These are phyloP conservation scores for Oncopodura yosiiana DNA, from an alignment of 1,140 invertebrate genomes.

Conservation along the genomic window DNA sequence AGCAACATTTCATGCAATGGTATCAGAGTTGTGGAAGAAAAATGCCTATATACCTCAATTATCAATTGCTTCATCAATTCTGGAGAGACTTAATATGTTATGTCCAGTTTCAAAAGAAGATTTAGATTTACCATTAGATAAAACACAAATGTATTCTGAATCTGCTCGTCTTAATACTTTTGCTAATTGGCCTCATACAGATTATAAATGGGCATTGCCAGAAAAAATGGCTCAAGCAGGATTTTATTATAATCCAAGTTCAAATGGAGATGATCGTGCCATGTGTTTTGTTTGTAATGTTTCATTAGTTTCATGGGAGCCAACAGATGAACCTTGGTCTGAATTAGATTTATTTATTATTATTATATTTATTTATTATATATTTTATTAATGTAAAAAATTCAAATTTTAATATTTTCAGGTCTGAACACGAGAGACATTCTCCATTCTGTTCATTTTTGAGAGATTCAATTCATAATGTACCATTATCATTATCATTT, in stretches of 20 bases:
- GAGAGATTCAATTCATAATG: slow-evolving; percentile 88
- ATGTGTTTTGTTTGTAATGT: slow-evolving; percentile 92
- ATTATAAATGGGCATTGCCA: slow-evolving; percentile 90
- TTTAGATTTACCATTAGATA: slow-evolving; percentile 43
- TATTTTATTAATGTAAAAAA: slow-evolving; percentile 1
- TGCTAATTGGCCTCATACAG: slow-evolving; percentile 89
- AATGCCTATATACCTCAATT: slow-evolving; percentile 72
- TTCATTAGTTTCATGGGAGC: slow-evolving; percentile 89
- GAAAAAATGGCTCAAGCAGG: slow-evolving; percentile 92
- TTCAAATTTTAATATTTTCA: slow-evolving; percentile 32
- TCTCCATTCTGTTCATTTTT: slow-evolving; percentile 86
- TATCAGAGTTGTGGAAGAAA: slow-evolving; percentile 68
- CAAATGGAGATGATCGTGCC: slow-evolving; percentile 76
- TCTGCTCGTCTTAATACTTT: slow-evolving; percentile 79
- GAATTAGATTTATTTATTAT: slow-evolving; percentile 6
- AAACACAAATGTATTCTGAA: slow-evolving; percentile 80
- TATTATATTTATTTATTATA: slow-evolving; percentile 1
- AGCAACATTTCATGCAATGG: slow-evolving; percentile 62
- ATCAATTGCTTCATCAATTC: slow-evolving; percentile 75
- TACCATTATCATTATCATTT: slow-evolving; percentile 78
- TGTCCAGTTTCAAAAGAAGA: slow-evolving; percentile 31
- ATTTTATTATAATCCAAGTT: slow-evolving; percentile 86
- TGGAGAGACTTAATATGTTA: slow-evolving; percentile 71
- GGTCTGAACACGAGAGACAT: slow-evolving; percentile 89
- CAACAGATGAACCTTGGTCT: slow-evolving; percentile 80